Conservation (phyloP, 2,888 invertebrate genomes). For the Meiosimyza decipiens region DNA sequence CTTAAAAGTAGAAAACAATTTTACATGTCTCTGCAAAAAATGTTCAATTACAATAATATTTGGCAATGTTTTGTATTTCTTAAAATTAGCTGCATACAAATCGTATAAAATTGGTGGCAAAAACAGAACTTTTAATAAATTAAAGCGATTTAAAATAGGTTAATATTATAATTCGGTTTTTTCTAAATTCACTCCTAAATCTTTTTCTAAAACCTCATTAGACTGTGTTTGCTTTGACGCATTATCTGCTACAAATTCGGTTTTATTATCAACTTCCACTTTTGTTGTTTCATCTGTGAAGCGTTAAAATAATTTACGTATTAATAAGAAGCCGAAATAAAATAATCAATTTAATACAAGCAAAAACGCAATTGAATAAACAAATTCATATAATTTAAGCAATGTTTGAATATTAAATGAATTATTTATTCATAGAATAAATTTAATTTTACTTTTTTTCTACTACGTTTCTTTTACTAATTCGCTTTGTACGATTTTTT, state of each 20-base stretch:
- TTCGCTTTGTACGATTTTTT: conserved; percentile 19
- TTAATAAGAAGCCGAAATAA: neutral
- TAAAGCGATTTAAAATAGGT: neutral
- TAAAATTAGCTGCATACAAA: too few relatives aligned
- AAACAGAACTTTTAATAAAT: too few relatives aligned
- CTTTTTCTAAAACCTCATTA: neutral
- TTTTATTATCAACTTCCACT: neutral
- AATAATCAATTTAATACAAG: too few relatives aligned
- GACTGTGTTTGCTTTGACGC: neutral
- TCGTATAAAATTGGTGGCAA: too few relatives aligned
- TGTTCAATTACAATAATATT: too few relatives aligned
- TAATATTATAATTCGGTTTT: neutral
- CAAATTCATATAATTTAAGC: neutral
- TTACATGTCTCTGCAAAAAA: too few relatives aligned
- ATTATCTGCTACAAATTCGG: neutral
- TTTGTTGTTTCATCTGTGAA: neutral
- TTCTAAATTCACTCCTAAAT: neutral
- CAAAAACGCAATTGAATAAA: neutral
- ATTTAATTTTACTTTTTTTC: conserved; percentile 40
- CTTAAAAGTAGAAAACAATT: too few relatives aligned
- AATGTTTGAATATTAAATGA: too few relatives aligned
- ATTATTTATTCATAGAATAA: conserved; percentile 62
- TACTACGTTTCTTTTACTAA: conserved; percentile 5
- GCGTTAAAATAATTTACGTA: conserved; percentile 17
- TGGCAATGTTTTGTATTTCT: too few relatives aligned